A percentile compares a stretch with the other conserved stretches of the same genome.
These are phyloP conservation scores for Siniperca knerii DNA, from an alignment of 2,113 vertebrate genomes.

Conservation along the genomic window DNA sequence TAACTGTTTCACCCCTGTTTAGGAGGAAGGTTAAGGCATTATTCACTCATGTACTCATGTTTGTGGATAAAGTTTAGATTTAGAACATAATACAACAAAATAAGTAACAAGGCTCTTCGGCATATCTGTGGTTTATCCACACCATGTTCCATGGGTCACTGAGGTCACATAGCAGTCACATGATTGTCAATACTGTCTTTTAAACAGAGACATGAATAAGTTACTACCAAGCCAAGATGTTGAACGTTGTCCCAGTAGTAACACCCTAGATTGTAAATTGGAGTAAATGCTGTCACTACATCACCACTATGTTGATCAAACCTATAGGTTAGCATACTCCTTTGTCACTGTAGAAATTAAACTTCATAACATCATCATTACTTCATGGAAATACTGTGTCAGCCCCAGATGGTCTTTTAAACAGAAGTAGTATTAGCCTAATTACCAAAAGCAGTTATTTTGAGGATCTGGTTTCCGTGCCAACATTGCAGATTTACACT, in stretches of 20 bases:
- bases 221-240: not conserved
- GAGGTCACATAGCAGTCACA: not conserved
- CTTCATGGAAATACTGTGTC: not conserved
- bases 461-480: not conserved
- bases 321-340: not conserved
- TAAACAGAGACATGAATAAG: not conserved
- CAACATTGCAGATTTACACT: not conserved
- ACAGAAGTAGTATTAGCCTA: not conserved
- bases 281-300: not conserved
- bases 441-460: conserved; percentile 6
- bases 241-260: not conserved
- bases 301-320: not conserved
- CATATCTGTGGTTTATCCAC: not conserved
- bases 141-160: not conserved
- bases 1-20: not conserved
- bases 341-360: not conserved
- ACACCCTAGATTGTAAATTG: not conserved
- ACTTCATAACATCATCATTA: not conserved
- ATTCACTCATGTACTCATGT: not conserved
- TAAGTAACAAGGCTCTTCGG: not conserved
- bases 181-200: not conserved
- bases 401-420: not conserved
- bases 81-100: not conserved
- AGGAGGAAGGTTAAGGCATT: not conserved
- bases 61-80: not conserved